Percentiles rank a stretch among this genome's conserved stretches.
Evolutionary conservation across 2,888 invertebrate species (phyloP).

Genomic region (Heliothis peltigera): DNA sequence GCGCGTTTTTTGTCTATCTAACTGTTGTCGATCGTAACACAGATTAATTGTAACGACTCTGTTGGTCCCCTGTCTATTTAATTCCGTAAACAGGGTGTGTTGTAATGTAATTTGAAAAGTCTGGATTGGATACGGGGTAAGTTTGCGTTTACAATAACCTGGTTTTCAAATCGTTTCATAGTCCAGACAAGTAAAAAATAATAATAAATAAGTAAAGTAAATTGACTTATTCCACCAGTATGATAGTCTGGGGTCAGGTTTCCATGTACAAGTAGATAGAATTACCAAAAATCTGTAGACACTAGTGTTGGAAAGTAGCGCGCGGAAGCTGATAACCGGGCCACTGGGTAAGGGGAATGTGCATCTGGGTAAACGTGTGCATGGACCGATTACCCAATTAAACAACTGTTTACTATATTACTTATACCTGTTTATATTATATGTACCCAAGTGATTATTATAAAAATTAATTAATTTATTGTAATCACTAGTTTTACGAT

Average conservation of each 20-base stretch:
- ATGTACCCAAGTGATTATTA: conserved; percentile 21
- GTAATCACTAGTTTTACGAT: conserved; percentile 2
- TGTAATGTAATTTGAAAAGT: conserved; percentile 25
- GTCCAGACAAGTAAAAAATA: not conserved
- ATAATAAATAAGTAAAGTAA: not conserved
- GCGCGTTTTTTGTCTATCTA: conserved; percentile 26
- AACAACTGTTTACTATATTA: conserved; percentile 15
- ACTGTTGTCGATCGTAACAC: conserved; percentile 23
- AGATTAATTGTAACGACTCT: conserved; percentile 22
- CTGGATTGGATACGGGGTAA: conserved; percentile 6
- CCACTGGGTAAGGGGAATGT: conserved; percentile 61
- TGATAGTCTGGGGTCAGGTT: not conserved
- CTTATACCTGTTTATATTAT: too few relatives aligned
- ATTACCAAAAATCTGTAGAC: conserved; percentile 8
- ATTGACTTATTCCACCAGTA: not conserved
- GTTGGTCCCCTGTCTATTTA: conserved; percentile 3
- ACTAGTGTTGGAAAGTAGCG: conserved; percentile 60
- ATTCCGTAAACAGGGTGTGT: conserved; percentile 3
- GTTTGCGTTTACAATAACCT: not conserved
- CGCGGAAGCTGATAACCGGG: conserved; percentile 62
- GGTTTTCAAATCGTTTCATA: not conserved
- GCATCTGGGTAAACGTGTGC: conserved; percentile 55
- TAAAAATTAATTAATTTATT: conserved; percentile 20
- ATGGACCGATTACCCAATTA: conserved; percentile 45
- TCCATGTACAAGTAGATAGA: conserved; percentile 6